phyloP scores from a whole-genome alignment of 2,113 vertebrate species.

The human (Homo sapiens) region DNA sequence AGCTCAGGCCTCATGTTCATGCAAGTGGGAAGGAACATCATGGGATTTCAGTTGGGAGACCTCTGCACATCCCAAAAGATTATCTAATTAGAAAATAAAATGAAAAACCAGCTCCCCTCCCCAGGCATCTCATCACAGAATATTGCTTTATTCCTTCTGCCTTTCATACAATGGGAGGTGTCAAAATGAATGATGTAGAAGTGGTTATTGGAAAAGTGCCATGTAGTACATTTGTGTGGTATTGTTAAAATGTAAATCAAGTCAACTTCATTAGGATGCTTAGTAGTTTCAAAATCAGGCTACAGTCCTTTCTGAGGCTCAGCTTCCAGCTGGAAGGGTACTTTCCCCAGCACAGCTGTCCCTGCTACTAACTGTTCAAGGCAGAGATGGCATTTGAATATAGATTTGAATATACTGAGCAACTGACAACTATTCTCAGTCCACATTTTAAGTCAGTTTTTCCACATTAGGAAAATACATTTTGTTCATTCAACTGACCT shows the following conservation, averaged over 20 bases:
- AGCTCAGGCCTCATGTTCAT: background rate
- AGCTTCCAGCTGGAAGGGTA: slow-evolving; percentile 36
- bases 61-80: background rate
- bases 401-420: slow-evolving; percentile 43
- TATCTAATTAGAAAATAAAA: slow-evolving; percentile 50
- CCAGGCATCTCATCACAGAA: slow-evolving; percentile 48
- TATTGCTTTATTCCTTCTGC: slow-evolving; percentile 50
- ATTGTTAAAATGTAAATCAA: slow-evolving; percentile 82
- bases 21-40: background rate
- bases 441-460: slow-evolving; percentile 1
- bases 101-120: background rate
- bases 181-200: slow-evolving; percentile 77
- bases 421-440: slow-evolving; percentile 37
- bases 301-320: slow-evolving; percentile 42
- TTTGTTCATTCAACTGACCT: slow-evolving; percentile 42
- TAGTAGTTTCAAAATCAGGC: slow-evolving; percentile 61
- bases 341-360: slow-evolving; percentile 28
- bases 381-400: slow-evolving; percentile 40
- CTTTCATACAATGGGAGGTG: slow-evolving; percentile 67
- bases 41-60: background rate
- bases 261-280: slow-evolving; percentile 68
- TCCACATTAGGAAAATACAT: slow-evolving; percentile 1
- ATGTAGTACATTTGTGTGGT: slow-evolving; percentile 57
- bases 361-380: background rate
- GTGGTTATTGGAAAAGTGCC: slow-evolving; percentile 77